These are phyloP conservation scores for Montipora efflorescens DNA, from an alignment of 64 coral and sea anemone species.

Conservation along the genomic window DNA sequence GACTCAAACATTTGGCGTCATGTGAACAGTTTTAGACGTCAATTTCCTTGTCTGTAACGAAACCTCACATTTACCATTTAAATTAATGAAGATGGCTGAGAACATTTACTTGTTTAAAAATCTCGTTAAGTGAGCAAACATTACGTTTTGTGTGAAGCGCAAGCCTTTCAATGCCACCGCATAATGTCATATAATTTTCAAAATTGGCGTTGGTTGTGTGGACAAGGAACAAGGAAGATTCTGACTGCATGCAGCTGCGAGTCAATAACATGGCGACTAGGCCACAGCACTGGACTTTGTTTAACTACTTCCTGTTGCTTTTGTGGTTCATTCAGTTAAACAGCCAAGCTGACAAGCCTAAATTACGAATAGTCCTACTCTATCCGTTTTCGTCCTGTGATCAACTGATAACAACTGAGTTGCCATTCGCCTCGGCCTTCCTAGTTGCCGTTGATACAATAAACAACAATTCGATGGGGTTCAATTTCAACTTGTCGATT, in stretches of 20 bases:
- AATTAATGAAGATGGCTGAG: background rate
- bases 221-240: background rate
- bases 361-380: background rate
- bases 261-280: background rate
- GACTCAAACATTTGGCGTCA: too few species aligned
- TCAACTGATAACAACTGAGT: conserved; percentile 7
- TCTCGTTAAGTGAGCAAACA: conserved; percentile 26
- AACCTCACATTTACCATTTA: background rate
- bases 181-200: background rate
- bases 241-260: background rate
- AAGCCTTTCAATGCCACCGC: background rate
- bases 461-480: conserved; percentile 13
- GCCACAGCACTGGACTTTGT: background rate
- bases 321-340: background rate
- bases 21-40: background rate
- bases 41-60: background rate
- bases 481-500: conserved; percentile 8
- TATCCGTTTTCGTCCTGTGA: conserved; percentile 26
- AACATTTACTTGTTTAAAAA: conserved; percentile 13
- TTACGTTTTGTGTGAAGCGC: background rate
- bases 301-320: background rate
- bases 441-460: conserved; percentile 28
- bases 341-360: background rate
- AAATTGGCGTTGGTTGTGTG: background rate
- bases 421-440: conserved; percentile 56